Evolutionary conservation across 2,797 vertebrate species (phyloP).

Genomic region (Coregonus suidteri): DNA sequence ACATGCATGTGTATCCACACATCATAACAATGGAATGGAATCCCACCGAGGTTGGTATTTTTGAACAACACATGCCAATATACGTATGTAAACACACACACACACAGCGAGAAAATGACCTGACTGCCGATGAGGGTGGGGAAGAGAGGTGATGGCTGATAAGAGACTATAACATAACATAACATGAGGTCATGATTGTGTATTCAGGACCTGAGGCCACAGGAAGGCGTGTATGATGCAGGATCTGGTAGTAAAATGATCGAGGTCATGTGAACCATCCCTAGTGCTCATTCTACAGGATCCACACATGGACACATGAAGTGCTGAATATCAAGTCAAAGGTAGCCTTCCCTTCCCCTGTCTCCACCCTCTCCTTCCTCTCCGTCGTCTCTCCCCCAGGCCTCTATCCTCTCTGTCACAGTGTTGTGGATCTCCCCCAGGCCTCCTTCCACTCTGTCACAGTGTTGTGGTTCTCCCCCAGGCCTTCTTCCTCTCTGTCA

Average conservation of each 20-base stretch:
- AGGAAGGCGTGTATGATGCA: slow-evolving; percentile 10
- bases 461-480: neutral
- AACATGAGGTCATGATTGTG: slow-evolving; percentile 7
- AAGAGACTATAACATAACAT: neutral
- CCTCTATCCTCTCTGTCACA: slow-evolving; percentile 9
- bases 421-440: slow-evolving; percentile 30
- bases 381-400: neutral
- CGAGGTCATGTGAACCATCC: slow-evolving; percentile 33
- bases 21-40: neutral
- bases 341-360: neutral
- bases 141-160: neutral
- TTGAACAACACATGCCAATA: slow-evolving; percentile 14
- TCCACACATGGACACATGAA: neutral
- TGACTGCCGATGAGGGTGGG: neutral
- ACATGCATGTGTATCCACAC: slow-evolving; percentile 20
- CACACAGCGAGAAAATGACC: neutral
- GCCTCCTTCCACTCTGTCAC: neutral
- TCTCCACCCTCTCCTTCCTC: too few species aligned
- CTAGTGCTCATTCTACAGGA: slow-evolving; percentile 27
- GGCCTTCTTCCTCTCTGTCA: too few species aligned
- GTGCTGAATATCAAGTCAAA: slow-evolving; percentile 26
- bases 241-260: slow-evolving; percentile 10
- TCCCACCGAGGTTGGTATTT: slow-evolving; percentile 17
- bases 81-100: slow-evolving; percentile 14
- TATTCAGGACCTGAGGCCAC: slow-evolving; percentile 27